These are phyloP conservation scores for Prochilodus magdalenae DNA, from an alignment of 2,113 vertebrate genomes.

Conservation along the genomic window DNA sequence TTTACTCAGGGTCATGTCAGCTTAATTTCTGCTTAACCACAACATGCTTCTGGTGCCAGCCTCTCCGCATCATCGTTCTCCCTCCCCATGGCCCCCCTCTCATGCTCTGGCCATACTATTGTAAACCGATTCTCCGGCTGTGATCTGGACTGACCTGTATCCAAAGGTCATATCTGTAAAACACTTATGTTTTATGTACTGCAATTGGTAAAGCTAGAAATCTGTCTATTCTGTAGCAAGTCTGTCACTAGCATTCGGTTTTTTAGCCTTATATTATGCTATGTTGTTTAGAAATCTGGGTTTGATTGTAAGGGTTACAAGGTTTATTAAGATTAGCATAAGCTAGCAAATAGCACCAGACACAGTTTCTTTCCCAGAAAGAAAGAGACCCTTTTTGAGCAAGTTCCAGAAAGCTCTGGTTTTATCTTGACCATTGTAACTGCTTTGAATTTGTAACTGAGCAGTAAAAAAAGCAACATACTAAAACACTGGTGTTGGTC, in stretches of 20 bases:
- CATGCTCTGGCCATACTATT: neutral
- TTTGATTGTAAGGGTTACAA: no score
- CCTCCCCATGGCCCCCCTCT: slow-evolving; percentile 17
- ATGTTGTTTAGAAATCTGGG: no score
- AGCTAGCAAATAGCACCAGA: no score
- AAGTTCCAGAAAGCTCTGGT: no score
- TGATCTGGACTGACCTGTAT: neutral
- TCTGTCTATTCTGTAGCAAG: no score
- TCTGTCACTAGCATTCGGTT: no score
- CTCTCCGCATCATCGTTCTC: slow-evolving; percentile 48
- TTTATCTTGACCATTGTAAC: no score
- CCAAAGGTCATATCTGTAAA: neutral
- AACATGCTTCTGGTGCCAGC: slow-evolving; percentile 73
- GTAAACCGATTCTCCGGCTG: neutral
- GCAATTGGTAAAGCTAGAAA: neutral
- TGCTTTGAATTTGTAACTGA: no score
- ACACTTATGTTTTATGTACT: neutral
- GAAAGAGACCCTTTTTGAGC: neutral
- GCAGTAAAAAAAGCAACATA: no score
- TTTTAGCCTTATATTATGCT: no score
- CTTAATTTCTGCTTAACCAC: slow-evolving; percentile 72
- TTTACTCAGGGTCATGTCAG: slow-evolving; percentile 78
- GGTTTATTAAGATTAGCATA: no score
- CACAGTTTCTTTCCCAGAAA: neutral
- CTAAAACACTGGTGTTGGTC: no score